Evolutionary conservation across 2,888 invertebrate species (phyloP).

Genomic region (Acleris laterana): DNA sequence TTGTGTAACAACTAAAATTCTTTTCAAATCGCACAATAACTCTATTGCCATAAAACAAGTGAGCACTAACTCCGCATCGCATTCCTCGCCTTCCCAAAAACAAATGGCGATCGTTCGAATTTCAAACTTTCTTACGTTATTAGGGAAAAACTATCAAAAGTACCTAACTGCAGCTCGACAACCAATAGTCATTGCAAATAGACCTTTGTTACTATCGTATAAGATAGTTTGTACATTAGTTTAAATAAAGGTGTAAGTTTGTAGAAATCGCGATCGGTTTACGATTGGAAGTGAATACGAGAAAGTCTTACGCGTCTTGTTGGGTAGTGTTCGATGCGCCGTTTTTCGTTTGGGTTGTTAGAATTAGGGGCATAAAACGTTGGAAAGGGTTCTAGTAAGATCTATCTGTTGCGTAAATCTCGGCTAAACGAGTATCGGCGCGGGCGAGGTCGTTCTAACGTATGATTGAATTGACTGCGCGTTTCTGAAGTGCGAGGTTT

Average conservation of each 20-base stretch:
- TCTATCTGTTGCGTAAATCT: constrained; percentile 40
- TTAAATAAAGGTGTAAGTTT: constrained; percentile 19
- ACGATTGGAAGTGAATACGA: constrained; percentile 25
- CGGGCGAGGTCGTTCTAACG: constrained; percentile 25
- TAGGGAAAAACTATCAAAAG: constrained; percentile 34
- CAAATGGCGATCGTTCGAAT: constrained; percentile 36
- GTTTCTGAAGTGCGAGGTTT: constrained; percentile 24
- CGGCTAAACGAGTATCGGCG: constrained; percentile 37
- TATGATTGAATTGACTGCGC: constrained; percentile 37
- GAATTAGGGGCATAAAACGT: constrained; percentile 39
- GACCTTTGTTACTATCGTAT: constrained; percentile 11
- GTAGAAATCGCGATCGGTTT: constrained; percentile 31
- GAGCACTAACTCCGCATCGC: constrained; percentile 26
- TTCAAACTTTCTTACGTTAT: constrained; percentile 37
- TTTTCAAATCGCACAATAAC: constrained; percentile 19
- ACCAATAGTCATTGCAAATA: constrained; percentile 8
- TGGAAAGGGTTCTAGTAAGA: constrained; percentile 38
- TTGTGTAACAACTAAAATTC: neutral
- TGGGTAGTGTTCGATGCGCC: constrained; percentile 10
- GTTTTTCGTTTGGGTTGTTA: constrained; percentile 6
- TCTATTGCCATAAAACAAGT: constrained; percentile 28
- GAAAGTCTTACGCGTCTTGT: constrained; percentile 25
- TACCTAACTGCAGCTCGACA: constrained; percentile 16
- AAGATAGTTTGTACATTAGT: constrained; percentile 1
- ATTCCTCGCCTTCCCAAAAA: constrained; percentile 33